phyloP scores from a whole-genome alignment of 2,113 vertebrate species.

The Mastomys natalensis region DNA sequence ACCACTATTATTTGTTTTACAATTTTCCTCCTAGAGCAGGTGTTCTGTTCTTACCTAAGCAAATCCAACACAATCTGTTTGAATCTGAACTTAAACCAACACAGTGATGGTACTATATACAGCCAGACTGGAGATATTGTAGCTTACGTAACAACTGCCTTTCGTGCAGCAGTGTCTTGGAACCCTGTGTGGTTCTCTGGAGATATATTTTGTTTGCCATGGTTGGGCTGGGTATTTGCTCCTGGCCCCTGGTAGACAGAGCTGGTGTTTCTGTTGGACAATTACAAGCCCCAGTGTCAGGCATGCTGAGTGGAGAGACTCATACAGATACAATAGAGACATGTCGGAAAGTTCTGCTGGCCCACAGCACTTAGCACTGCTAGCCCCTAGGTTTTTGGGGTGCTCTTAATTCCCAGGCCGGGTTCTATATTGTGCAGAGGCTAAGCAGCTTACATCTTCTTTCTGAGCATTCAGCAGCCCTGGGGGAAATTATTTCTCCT shows the following conservation, averaged over 20 bases:
- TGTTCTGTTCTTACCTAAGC: conserved; percentile 14
- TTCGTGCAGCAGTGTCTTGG: neutral
- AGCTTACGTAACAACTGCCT: neutral
- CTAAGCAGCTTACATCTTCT: neutral
- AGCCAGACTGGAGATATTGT: neutral
- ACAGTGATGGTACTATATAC: neutral
- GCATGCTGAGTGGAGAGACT: neutral
- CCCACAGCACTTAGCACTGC: neutral
- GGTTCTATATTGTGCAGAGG: neutral
- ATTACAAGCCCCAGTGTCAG: neutral
- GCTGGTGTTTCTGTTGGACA: neutral
- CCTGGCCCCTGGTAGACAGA: neutral
- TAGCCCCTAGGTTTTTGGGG: neutral
- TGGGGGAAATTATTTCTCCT: neutral
- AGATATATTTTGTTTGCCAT: neutral
- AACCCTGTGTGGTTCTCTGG: neutral
- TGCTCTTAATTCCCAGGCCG: neutral
- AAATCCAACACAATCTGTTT: neutral
- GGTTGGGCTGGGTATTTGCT: neutral
- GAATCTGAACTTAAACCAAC: neutral
- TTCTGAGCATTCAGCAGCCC: neutral
- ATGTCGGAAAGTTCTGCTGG: neutral
- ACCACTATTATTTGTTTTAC: neutral
- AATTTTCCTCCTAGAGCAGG: neutral
- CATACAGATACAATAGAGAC: neutral